Evolutionary conservation across 1,140 invertebrate species (phyloP).

Genomic region (Pantala flavescens): DNA sequence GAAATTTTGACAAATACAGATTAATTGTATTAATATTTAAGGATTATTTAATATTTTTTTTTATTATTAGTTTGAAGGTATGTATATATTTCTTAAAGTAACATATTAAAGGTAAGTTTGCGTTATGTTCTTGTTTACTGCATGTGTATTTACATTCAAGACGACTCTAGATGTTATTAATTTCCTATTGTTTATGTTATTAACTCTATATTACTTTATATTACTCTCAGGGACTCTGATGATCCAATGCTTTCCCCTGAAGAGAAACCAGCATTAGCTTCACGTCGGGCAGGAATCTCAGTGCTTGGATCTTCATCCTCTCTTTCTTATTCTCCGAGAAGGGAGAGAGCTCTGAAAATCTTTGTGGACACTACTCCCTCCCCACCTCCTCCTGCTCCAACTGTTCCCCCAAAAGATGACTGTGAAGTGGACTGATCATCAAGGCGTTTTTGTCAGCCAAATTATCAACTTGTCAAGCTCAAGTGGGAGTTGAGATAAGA

Average conservation of each 20-base stretch:
- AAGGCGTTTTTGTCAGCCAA: not conserved
- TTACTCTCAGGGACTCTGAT: slow-evolving; percentile 54
- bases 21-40: no score
- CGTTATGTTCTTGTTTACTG: no score
- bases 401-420: not conserved
- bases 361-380: slow-evolving; percentile 44
- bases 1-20: no score
- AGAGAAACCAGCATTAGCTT: slow-evolving; percentile 48
- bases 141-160: no score
- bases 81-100: no score
- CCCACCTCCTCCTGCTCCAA: not conserved
- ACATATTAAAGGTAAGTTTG: no score
- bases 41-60: no score
- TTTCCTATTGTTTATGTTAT: no score
- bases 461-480: not conserved
- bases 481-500: not conserved
- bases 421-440: not conserved
- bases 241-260: slow-evolving; percentile 50
- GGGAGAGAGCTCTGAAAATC: slow-evolving; percentile 63
- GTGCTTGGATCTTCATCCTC: slow-evolving; percentile 29
- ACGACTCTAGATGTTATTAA: no score
- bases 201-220: no score
- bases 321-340: slow-evolving; percentile 41
- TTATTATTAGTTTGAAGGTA: no score
- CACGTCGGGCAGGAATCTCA: slow-evolving; percentile 45